Evolutionary conservation across 2,113 vertebrate species (phyloP).

Genomic region (Himantopus leucocephalus): DNA sequence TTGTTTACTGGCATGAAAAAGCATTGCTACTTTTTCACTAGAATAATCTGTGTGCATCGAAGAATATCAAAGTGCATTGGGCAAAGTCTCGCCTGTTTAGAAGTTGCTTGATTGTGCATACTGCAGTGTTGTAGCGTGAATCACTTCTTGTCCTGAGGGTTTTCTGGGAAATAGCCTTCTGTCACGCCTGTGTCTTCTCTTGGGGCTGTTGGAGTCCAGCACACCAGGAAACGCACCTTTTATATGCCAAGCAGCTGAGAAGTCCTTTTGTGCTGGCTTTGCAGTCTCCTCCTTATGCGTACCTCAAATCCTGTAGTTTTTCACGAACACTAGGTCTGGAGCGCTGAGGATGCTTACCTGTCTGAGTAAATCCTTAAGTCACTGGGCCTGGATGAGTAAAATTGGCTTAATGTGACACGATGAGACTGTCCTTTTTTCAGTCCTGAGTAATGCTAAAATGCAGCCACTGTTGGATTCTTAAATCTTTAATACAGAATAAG

Average conservation of each 20-base stretch:
- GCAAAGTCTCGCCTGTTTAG: background rate
- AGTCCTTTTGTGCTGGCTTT: background rate
- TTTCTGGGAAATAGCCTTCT: background rate
- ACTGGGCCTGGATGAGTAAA: background rate
- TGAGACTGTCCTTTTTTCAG: background rate
- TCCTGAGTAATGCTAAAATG: background rate
- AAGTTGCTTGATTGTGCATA: background rate
- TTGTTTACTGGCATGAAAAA: background rate
- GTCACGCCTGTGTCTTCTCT: background rate
- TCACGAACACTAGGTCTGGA: background rate
- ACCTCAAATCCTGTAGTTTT: background rate
- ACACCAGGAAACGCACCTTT: background rate
- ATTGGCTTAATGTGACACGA: background rate
- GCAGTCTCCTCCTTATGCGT: background rate
- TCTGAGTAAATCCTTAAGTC: background rate
- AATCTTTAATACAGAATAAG: background rate
- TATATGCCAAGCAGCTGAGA: background rate
- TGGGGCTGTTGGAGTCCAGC: background rate
- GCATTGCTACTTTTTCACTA: background rate
- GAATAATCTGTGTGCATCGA: background rate
- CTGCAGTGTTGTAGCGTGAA: background rate
- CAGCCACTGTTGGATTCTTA: background rate
- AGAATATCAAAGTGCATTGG: background rate
- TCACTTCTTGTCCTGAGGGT: background rate
- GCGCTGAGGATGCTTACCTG: background rate